phyloP scores from a whole-genome alignment of 2,797 vertebrate species.

The Chlorospingus semifuscus region DNA sequence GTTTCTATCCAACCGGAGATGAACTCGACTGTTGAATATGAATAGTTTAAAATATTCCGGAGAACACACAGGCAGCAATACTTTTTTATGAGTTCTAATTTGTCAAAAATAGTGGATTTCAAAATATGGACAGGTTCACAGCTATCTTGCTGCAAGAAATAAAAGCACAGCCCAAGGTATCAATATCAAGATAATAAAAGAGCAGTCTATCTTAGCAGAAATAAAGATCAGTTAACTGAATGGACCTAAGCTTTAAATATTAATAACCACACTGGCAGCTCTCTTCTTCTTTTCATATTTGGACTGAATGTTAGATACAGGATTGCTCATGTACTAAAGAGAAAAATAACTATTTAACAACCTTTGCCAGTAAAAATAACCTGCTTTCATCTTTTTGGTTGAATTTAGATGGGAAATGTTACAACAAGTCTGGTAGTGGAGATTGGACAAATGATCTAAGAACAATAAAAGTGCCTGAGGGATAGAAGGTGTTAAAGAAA shows the following conservation, averaged over 20 bases:
- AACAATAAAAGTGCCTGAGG: neutral
- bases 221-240: neutral
- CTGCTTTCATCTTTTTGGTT: neutral
- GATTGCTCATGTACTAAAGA: neutral
- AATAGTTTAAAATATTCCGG: neutral
- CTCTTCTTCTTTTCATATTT: neutral
- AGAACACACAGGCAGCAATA: neutral
- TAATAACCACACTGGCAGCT: neutral
- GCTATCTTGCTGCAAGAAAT: neutral
- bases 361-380: neutral
- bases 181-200: neutral
- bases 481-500: constrained; percentile 21
- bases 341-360: neutral
- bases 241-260: neutral
- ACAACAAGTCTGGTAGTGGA: neutral
- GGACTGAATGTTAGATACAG: neutral
- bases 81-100: neutral
- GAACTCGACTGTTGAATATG: neutral
- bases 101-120: neutral
- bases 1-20: neutral
- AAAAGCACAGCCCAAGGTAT: neutral
- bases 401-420: constrained; percentile 10
- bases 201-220: neutral
- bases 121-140: neutral
- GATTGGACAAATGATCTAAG: neutral